phyloP scores from a whole-genome alignment of 1,140 invertebrate genomes.

The Muscidifurax raptorellus region DNA sequence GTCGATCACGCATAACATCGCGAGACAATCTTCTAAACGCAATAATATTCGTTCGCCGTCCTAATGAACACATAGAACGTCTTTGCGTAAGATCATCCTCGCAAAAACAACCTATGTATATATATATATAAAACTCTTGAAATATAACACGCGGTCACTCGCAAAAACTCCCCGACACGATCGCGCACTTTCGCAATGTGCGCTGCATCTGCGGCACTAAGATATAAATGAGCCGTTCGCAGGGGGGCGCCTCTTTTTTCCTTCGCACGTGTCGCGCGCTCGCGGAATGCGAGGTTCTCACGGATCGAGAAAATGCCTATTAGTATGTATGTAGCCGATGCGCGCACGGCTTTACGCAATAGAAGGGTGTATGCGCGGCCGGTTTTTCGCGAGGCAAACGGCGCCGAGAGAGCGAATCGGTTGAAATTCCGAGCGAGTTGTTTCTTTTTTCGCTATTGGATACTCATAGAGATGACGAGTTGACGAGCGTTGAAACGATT shows the following conservation, averaged over 20 bases:
- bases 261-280: constrained; percentile 35
- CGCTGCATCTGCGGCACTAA: not conserved
- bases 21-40: no score
- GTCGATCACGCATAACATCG: no score
- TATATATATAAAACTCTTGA: no score
- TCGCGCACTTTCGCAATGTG: not conserved
- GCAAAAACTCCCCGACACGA: not conserved
- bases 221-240: not conserved
- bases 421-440: not conserved
- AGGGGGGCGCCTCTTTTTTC: constrained; percentile 5
- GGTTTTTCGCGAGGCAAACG: not conserved
- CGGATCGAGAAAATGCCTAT: constrained; percentile 38
- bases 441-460: not conserved
- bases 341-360: not conserved
- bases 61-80: no score
- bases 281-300: constrained; percentile 32
- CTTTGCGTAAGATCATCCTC: no score
- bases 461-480: no score
- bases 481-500: not conserved
- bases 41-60: no score
- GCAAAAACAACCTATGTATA: no score
- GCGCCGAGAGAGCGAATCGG: no score
- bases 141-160: not conserved
- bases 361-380: not conserved
- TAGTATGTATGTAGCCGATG: constrained; percentile 3